These are phyloP conservation scores for Drosophila heteroneura DNA, from an alignment of 2,888 invertebrate species.

Conservation along the genomic window DNA sequence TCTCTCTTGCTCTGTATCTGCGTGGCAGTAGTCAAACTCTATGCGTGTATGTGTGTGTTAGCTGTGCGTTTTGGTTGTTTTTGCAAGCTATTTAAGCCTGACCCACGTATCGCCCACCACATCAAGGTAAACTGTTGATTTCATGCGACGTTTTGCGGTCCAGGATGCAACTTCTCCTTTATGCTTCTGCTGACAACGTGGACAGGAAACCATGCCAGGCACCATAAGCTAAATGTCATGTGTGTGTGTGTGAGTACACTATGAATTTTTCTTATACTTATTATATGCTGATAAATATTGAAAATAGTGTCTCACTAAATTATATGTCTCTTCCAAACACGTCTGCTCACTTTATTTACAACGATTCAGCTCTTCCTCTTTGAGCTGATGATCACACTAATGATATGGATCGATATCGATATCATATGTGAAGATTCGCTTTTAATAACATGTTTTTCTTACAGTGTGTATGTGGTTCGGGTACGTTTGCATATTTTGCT, in stretches of 20 bases:
- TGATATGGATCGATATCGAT: neutral
- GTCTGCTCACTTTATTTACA: neutral
- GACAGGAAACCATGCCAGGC: neutral
- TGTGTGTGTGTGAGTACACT: constrained; percentile 9
- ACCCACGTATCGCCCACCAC: constrained; percentile 42
- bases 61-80: constrained; percentile 51
- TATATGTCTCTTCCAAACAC: neutral
- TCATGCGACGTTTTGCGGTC: constrained; percentile 57
- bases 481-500: constrained; percentile 39
- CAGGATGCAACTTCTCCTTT: constrained; percentile 12
- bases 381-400: neutral
- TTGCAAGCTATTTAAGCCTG: constrained; percentile 65
- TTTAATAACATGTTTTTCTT: neutral
- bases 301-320: neutral
- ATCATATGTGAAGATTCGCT: neutral
- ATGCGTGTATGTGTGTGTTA: constrained; percentile 29
- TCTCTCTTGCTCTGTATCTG: constrained; percentile 23
- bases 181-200: constrained; percentile 36
- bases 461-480: neutral
- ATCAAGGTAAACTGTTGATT: constrained; percentile 78
- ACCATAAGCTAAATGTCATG: constrained; percentile 1
- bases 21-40: constrained; percentile 14
- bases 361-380: neutral
- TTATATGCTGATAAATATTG: neutral
- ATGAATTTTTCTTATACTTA: neutral